Conservation (phyloP, 2,797 vertebrate species). For the Clarias platycephalus region DNA sequence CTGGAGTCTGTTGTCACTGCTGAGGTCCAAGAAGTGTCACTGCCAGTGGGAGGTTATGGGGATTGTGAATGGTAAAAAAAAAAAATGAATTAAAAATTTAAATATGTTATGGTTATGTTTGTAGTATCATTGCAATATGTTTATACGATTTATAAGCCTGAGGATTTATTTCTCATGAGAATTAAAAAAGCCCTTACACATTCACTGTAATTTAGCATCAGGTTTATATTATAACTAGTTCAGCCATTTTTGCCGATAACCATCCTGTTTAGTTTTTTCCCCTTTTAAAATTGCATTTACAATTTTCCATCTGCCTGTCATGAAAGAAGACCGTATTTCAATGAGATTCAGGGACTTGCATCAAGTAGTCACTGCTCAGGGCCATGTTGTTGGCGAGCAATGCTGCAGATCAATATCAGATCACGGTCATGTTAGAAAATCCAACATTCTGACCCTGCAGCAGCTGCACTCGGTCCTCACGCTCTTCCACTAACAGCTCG, state of each 20-base stretch:
- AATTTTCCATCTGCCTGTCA: not conserved
- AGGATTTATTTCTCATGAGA: not conserved
- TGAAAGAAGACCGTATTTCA: not conserved
- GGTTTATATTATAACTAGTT: not conserved
- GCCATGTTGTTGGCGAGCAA: conserved; percentile 7
- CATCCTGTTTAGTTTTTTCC: not conserved
- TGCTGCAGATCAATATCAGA: conserved; percentile 5
- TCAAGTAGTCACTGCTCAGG: not conserved
- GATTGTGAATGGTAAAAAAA: not conserved
- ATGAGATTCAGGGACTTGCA: not conserved
- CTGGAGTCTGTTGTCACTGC: not conserved
- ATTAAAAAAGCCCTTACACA: not conserved
- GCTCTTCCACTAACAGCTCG: not conserved
- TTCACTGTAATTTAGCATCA: not conserved
- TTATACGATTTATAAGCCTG: not conserved
- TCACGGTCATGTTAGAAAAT: not conserved
- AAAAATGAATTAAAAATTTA: too few species aligned
- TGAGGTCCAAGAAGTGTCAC: not conserved
- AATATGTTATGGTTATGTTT: not conserved
- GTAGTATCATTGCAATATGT: not conserved
- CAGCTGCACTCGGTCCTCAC: not conserved
- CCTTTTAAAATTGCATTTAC: not conserved
- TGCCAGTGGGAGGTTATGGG: not conserved
- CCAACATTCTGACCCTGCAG: not conserved
- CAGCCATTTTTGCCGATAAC: not conserved